Evolutionary conservation across 2,797 vertebrate genomes (phyloP).

Genomic region (Petrocephalus sullivani): DNA sequence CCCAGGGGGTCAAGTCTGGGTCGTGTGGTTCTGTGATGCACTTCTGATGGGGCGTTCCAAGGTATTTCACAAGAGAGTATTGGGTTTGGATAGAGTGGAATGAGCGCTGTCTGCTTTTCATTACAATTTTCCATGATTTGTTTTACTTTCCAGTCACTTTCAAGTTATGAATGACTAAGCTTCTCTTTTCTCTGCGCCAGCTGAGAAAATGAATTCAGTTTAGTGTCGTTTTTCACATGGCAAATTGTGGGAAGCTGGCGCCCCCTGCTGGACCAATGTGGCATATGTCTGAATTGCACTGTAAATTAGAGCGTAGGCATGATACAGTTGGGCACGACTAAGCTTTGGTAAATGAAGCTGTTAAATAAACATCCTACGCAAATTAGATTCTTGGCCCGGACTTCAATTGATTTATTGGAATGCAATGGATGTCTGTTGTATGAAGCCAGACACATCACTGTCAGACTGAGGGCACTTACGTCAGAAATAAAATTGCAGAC

Average conservation of each 20-base stretch:
- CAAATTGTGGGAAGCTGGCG: conserved; percentile 21
- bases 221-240: background rate
- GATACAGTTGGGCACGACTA: conserved; percentile 7
- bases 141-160: conserved; percentile 45
- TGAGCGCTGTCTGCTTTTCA: background rate
- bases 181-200: conserved; percentile 26
- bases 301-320: background rate
- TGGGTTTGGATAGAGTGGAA: background rate
- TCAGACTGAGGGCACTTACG: background rate
- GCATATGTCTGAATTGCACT: background rate
- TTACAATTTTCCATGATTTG: conserved; percentile 33
- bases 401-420: conserved; percentile 32
- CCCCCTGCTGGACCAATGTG: conserved; percentile 52
- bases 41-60: background rate
- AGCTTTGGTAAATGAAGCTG: conserved; percentile 52
- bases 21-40: background rate
- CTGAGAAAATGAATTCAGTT: conserved; percentile 14
- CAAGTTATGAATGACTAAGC: conserved; percentile 54
- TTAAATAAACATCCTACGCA: conserved; percentile 52
- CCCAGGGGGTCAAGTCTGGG: background rate
- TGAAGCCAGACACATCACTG: background rate
- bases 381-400: conserved; percentile 54
- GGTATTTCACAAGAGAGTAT: conserved; percentile 8
- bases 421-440: background rate
- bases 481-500: background rate